Conservation (phyloP, 2,888 invertebrate genomes). For the Sycophila texana region DNA sequence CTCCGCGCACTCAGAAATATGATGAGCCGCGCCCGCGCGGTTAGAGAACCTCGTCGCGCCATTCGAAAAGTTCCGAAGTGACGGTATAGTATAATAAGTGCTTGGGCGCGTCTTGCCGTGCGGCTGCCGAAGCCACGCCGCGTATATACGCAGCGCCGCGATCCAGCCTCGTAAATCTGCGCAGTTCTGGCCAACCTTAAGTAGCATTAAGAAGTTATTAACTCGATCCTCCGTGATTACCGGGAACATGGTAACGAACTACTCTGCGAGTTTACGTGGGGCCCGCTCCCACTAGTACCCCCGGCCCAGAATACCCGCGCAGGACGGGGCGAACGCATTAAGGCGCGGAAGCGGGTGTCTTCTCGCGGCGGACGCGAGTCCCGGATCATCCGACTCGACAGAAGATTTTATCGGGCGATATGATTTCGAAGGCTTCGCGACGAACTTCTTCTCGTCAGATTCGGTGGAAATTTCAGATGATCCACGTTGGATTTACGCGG, state of each 20-base stretch:
- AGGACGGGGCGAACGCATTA: too few species aligned
- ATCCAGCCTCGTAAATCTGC: constrained; percentile 56
- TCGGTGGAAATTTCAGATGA: too few species aligned
- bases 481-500: too few species aligned
- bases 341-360: too few species aligned
- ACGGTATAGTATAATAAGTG: constrained; percentile 42
- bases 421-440: too few species aligned
- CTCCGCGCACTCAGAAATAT: too few species aligned
- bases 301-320: too few species aligned
- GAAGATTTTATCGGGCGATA: too few species aligned
- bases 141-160: background rate
- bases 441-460: too few species aligned
- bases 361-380: too few species aligned
- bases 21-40: too few species aligned
- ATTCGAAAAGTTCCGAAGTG: constrained; percentile 42
- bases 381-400: too few species aligned
- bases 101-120: background rate
- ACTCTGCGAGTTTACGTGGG: constrained; percentile 48
- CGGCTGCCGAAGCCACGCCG: background rate
- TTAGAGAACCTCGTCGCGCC: background rate
- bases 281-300: background rate
- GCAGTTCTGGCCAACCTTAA: constrained; percentile 61
- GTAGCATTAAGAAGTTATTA: constrained; percentile 64
- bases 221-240: constrained; percentile 56
- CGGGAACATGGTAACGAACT: constrained; percentile 51